Percentiles rank a stretch among this genome's conserved stretches.
Conservation (phyloP, 2,888 invertebrate species). For the Alitta virens region DNA sequence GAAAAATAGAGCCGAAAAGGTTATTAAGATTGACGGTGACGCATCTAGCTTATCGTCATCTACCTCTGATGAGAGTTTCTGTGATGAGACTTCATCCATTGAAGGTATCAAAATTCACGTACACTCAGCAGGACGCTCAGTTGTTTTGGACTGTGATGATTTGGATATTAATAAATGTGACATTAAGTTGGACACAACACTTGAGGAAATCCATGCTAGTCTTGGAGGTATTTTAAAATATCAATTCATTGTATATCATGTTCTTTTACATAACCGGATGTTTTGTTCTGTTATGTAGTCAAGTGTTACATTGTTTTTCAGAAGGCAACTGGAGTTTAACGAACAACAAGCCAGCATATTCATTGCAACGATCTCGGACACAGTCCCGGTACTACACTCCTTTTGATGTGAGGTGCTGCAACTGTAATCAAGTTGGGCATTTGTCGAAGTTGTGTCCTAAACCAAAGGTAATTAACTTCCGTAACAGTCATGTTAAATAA, state of each 20-base stretch:
- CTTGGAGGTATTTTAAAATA: slow-evolving; percentile 1
- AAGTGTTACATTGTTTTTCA: not conserved
- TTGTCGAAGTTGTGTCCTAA: slow-evolving; percentile 38
- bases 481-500: not conserved
- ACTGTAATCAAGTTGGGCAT: slow-evolving; percentile 40
- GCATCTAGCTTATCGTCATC: no score
- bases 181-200: not conserved
- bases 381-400: not conserved
- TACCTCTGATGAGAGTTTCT: no score
- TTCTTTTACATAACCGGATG: not conserved
- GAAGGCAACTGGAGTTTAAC: slow-evolving; percentile 4
- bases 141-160: no score
- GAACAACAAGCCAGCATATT: not conserved
- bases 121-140: no score
- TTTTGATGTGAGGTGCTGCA: slow-evolving; percentile 31
- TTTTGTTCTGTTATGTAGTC: not conserved
- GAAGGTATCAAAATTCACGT: no score
- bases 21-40: no score
- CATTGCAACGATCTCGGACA: not conserved
- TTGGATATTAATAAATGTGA: no score
- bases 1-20: no score
- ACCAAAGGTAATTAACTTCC: slow-evolving; percentile 32
- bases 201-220: slow-evolving; percentile 3
- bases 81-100: no score
- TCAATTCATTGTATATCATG: no score